A percentile compares a stretch with the other conserved stretches of the same genome.
phyloP scores from a whole-genome alignment of 2,113 vertebrate species.

The Ophthalmolycus amberensis region DNA sequence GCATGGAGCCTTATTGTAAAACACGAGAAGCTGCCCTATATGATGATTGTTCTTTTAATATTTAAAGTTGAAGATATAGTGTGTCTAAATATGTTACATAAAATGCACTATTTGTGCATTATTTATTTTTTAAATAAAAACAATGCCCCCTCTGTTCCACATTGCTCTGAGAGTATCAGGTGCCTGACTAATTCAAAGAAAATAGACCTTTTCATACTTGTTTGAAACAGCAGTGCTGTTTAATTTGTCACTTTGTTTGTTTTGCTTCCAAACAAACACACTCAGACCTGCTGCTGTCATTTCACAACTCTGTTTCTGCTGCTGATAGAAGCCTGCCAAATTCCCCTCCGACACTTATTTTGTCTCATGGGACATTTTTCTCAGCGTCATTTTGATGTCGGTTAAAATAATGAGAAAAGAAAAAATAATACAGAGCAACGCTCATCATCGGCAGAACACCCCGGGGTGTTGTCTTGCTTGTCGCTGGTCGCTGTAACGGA shows the following conservation, averaged over 20 bases:
- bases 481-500: not conserved
- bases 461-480: not conserved
- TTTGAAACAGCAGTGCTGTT: constrained; percentile 16
- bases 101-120: constrained; percentile 14
- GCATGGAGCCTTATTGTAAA: not conserved
- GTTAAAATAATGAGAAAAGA: constrained; percentile 21
- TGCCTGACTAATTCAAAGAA: not conserved
- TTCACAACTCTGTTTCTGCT: constrained; percentile 33
- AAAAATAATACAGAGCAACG: not conserved
- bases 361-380: constrained; percentile 35
- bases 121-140: not conserved
- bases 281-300: constrained; percentile 57
- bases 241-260: not conserved
- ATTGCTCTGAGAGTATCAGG: not conserved
- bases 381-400: constrained; percentile 31
- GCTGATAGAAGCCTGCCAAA: constrained; percentile 27
- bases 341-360: constrained; percentile 65
- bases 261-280: constrained; percentile 12
- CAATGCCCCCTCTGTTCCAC: not conserved
- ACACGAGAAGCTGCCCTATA: not conserved
- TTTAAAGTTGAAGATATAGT: not conserved
- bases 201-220: not conserved
- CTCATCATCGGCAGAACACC: not conserved
- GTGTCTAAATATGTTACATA: not conserved
- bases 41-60: not conserved